Base-by-base conservation (phyloP, 2,888 invertebrate species). In the Teinopalpus imperialis region DNA sequence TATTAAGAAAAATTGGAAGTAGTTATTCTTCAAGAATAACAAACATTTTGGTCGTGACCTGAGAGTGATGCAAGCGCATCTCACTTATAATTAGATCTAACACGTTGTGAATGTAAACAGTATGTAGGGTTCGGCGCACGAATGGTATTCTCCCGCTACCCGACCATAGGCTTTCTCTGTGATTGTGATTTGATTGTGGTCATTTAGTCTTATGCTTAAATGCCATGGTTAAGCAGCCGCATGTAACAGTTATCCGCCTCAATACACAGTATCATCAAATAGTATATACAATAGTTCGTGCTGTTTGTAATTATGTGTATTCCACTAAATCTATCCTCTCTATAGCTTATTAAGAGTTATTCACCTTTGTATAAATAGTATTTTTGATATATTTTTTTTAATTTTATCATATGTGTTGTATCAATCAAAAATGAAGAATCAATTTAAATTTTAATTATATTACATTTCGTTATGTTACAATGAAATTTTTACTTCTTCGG, bases 111-210 rank as follows among this genome's bases (percentile, higher is more conserved):
- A 81, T 76, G 79, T 81, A 81, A 82, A 81, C 74, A 80, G 66
- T 64, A 63, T 57, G 64, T 61, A 58, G 59, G 20, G 21, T 26
- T 53, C 58, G 58, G 59, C 51, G 57, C 59, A 49, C 55, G 63
- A 63, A 66, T 63, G 54, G 55, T 54, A 54, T 63, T 57, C 61
- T 68, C 63, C 61, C 59, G 53, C 61, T 66, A 59, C 56, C 66
- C 65, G 66, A 67, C 74, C 57, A 57, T 48, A 69, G 69, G 77
- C 80, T 83, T 85, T 83, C 79, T 77, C 78, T 72, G 61, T 82
- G 77, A 81, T 81, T 79, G 78, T 79, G 68, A 72, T 80, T 80
- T 83, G 81, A 83, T 82, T 82, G 75, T 71, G 68, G 76, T 72
- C 69, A 75, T 81, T 82, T 80, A 66, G 74, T 74, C 69, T 63